Conservation (phyloP, 2,888 invertebrate genomes). For the Lasioglossum lativentre region DNA sequence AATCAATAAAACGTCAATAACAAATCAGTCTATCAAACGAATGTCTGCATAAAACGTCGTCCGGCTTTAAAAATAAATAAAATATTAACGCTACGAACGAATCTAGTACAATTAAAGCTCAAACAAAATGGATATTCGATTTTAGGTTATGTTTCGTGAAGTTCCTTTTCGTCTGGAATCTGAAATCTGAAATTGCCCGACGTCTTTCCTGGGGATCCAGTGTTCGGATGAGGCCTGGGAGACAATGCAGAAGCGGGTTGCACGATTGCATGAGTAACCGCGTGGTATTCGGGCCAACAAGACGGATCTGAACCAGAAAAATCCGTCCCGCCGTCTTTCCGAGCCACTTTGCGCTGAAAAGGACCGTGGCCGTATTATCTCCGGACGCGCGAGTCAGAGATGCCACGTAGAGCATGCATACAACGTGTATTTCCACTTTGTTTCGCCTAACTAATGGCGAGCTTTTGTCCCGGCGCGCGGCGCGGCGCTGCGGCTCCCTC, state of each 20-base stretch:
- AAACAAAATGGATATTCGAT: too few relatives aligned
- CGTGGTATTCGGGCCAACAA: conserved; percentile 7
- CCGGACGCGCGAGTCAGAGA: conserved; percentile 27
- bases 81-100: not conserved
- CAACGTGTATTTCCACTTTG: conserved; percentile 55
- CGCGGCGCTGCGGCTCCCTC: not conserved
- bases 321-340: conserved; percentile 40
- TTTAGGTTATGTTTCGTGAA: not conserved
- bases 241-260: conserved; percentile 12
- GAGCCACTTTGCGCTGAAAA: conserved; percentile 50
- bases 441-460: conserved; percentile 55
- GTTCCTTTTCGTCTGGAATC: not conserved
- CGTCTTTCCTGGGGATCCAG: not conserved
- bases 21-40: not conserved
- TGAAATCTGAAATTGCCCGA: not conserved
- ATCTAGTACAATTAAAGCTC: too few relatives aligned
- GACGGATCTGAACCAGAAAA: conserved; percentile 42
- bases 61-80: not conserved
- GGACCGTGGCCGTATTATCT: conserved; percentile 44
- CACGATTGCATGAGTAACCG: conserved; percentile 12
- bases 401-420: conserved; percentile 24
- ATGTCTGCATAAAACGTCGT: too few relatives aligned
- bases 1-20: not conserved
- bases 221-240: not conserved
- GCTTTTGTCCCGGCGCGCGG: conserved; percentile 24